Conservation (phyloP, 2,797 vertebrate genomes). For the Gambusia yucatana region DNA sequence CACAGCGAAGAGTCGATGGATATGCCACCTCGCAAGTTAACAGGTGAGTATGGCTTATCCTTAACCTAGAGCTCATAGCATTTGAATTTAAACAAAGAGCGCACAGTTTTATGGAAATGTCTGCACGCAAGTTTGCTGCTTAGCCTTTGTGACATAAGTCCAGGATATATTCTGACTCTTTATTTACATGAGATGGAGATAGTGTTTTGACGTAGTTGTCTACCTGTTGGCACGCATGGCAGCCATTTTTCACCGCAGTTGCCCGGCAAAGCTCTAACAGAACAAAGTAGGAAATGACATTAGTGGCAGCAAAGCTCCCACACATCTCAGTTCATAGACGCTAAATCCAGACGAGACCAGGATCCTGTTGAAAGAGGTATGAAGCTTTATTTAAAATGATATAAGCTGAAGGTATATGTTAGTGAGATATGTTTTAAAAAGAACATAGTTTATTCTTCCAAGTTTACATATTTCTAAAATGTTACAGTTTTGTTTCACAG, state of each 20-base stretch:
- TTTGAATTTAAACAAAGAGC: neutral
- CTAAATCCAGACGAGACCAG: neutral
- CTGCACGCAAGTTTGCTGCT: neutral
- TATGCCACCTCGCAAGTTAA: neutral
- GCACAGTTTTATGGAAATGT: neutral
- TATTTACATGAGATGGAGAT: constrained; percentile 42
- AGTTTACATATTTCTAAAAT: neutral
- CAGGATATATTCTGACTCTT: neutral
- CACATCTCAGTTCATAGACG: neutral
- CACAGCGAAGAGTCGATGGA: constrained; percentile 9
- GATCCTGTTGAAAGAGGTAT: constrained; percentile 28
- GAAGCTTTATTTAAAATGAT: neutral
- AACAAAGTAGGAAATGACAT: neutral
- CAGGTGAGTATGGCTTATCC: constrained; percentile 52
- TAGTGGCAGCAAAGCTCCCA: neutral
- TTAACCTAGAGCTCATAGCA: neutral
- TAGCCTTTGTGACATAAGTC: neutral
- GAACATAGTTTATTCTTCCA: neutral
- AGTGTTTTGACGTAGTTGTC: neutral
- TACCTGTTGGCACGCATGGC: neutral
- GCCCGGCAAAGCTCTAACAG: rapidly evolving
- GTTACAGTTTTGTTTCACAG: neutral
- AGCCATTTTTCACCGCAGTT: neutral
- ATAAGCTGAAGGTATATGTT: neutral
- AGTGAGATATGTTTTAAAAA: neutral